Conservation (phyloP, 2,888 invertebrate species). For the Drosophila kambysellisi region DNA sequence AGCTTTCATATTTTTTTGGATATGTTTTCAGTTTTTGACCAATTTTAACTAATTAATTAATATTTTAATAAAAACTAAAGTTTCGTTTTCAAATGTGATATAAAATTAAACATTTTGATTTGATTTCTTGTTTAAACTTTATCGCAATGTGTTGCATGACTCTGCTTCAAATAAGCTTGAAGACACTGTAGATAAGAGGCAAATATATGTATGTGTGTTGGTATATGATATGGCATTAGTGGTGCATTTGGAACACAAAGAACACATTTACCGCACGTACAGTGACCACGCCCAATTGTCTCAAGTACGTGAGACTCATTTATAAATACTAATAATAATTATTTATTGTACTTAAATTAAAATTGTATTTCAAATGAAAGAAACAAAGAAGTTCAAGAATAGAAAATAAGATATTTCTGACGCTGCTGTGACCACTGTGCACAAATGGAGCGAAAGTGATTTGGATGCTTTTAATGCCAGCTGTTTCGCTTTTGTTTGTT, state of each 20-base stretch:
- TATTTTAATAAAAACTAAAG: too few species aligned
- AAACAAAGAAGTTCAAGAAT: neutral
- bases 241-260: conserved; percentile 25
- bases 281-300: conserved; percentile 5
- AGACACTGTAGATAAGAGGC: conserved; percentile 22
- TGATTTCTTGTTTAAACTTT: too few species aligned
- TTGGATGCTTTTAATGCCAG: conserved; percentile 57
- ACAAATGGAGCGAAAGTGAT: conserved; percentile 57
- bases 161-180: too few species aligned
- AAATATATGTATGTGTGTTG: neutral
- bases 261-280: conserved; percentile 27
- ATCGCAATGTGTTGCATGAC: too few species aligned
- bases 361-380: neutral
- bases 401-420: neutral
- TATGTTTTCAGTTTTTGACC: too few species aligned
- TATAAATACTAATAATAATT: neutral
- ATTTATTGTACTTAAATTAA: neutral
- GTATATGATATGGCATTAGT: conserved; percentile 42
- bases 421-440: conserved; percentile 37
- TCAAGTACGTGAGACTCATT: conserved; percentile 31
- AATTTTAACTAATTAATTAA: too few species aligned
- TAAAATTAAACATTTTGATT: too few species aligned
- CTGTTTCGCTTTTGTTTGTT: conserved; percentile 16
- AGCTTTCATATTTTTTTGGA: too few species aligned
- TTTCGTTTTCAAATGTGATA: too few species aligned